Evolutionary conservation across 2,797 vertebrate species (phyloP).

Genomic region (Natrix natrix): DNA sequence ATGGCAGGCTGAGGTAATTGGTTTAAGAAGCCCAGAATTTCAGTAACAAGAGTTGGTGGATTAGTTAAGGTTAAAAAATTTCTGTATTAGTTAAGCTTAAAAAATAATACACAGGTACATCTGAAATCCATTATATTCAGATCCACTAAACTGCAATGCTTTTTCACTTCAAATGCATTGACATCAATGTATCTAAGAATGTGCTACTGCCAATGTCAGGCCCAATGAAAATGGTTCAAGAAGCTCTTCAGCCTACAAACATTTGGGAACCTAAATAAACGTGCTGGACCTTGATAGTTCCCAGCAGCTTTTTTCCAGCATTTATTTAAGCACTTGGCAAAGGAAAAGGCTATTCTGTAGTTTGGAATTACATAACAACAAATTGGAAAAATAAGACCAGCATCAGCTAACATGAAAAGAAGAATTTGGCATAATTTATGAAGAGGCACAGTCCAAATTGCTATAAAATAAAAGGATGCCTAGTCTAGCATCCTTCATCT

Average conservation of each 20-base stretch:
- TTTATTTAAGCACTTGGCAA: background rate
- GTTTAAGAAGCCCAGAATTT: background rate
- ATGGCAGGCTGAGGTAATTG: background rate
- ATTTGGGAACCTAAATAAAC: constrained; percentile 8
- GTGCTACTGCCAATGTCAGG: background rate
- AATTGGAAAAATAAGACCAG: constrained; percentile 9
- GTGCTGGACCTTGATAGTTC: background rate
- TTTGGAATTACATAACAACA: constrained; percentile 6
- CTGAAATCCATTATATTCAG: background rate
- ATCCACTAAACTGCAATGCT: background rate
- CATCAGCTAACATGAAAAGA: constrained; percentile 3
- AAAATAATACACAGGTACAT: background rate
- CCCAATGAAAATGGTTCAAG: background rate
- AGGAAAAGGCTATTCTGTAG: background rate
- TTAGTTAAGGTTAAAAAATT: background rate
- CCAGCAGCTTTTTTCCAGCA: background rate
- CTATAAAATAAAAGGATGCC: background rate
- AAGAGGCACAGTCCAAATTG: background rate
- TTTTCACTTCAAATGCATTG: background rate
- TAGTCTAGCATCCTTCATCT: background rate
- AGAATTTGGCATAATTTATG: background rate
- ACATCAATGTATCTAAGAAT: background rate
- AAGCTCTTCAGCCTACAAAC: background rate
- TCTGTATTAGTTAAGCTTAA: background rate
- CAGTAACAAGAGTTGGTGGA: background rate